A percentile compares a stretch with the other conserved stretches of the same genome.
Conservation (phyloP, 2,888 invertebrate species). For the Chrysina gloriosa region DNA sequence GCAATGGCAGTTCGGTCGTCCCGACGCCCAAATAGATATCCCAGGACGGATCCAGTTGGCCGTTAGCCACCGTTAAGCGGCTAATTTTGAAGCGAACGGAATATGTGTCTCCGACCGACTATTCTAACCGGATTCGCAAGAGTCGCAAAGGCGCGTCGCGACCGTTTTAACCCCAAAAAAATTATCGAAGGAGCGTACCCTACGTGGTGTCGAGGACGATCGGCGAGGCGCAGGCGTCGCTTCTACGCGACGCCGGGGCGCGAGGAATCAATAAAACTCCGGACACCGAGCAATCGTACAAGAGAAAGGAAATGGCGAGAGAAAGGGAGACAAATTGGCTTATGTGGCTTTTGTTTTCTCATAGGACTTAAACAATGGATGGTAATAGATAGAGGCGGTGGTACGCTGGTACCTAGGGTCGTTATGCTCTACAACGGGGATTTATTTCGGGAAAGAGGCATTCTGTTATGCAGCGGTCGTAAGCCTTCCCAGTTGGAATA, state of each 20-base stretch:
- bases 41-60: slow-evolving; percentile 51
- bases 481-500: no score
- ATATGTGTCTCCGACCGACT: background rate
- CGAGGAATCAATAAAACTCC: slow-evolving; percentile 29
- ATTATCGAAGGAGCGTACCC: background rate
- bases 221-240: slow-evolving; percentile 24
- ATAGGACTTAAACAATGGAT: background rate
- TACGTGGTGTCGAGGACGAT: slow-evolving; percentile 3
- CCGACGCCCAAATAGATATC: slow-evolving; percentile 45
- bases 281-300: slow-evolving; percentile 16
- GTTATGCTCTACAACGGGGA: no score
- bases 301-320: slow-evolving; percentile 13
- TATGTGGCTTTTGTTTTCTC: slow-evolving; percentile 11
- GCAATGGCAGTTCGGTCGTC: slow-evolving; percentile 46
- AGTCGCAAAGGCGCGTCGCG: background rate
- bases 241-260: slow-evolving; percentile 19
- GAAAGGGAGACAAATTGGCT: slow-evolving; percentile 13
- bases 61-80: slow-evolving; percentile 49
- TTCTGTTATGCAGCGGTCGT: no score
- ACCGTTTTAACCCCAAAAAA: slow-evolving; percentile 22
- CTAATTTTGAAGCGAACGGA: slow-evolving; percentile 50
- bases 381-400: background rate
- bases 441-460: no score
- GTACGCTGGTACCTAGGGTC: no score
- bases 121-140: background rate